A percentile compares a stretch with the other conserved stretches of the same genome.
Evolutionary conservation across 2,113 vertebrate genomes (phyloP).

Genomic region (Varanus salvator): DNA sequence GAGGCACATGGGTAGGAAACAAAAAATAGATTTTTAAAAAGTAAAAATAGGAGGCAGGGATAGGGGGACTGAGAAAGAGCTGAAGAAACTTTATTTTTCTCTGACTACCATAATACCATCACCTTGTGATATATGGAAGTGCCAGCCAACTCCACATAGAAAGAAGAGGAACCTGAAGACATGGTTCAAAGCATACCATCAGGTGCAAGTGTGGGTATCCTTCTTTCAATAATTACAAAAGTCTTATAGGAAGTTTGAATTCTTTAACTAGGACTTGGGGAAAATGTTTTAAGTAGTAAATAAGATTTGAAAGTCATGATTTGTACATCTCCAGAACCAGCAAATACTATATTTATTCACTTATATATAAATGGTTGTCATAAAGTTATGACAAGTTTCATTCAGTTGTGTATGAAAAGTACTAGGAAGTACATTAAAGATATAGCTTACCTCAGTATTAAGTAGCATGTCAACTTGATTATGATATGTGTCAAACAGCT

Average conservation of each 20-base stretch:
- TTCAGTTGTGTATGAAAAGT: too few relatives aligned
- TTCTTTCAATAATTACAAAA: not conserved
- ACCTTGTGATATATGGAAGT: not conserved
- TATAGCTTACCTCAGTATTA: slow-evolving; percentile 85
- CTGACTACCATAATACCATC: not conserved
- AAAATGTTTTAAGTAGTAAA: accelerated
- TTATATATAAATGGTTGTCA: not conserved
- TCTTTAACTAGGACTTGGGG: not conserved
- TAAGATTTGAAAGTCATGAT: not conserved
- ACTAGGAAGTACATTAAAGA: not conserved
- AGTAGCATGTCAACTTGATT: slow-evolving; percentile 86
- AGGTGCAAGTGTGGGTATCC: not conserved
- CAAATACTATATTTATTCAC: not conserved
- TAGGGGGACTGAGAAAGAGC: not conserved
- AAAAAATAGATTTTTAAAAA: not conserved
- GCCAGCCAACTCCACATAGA: not conserved
- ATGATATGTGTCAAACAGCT: slow-evolving; percentile 89
- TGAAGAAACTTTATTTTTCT: not conserved
- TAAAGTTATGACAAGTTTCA: not conserved
- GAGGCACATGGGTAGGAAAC: not conserved
- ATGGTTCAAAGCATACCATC: not conserved
- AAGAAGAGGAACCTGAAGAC: not conserved
- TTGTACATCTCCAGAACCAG: not conserved
- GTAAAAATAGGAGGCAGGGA: not conserved
- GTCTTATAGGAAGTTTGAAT: not conserved